Base-by-base conservation (phyloP, 2,888 invertebrate species). In the Andrena bicolor region DNA sequence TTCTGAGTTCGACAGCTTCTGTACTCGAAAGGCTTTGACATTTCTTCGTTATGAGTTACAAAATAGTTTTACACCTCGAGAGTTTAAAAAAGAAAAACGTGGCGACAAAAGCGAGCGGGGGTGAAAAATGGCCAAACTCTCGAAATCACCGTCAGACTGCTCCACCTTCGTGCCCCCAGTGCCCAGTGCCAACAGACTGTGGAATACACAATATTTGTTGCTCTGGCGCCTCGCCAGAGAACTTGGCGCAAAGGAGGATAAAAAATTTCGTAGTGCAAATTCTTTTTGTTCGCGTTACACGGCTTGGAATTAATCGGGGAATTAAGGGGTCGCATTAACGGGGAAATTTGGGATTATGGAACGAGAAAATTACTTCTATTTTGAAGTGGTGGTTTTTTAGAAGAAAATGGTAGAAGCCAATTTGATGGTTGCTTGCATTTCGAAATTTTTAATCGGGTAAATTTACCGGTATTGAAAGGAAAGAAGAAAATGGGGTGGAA, bases 171-270 rank as follows among this genome's bases (percentile, higher is more conserved):
- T 30, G 41, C 51, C 61, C 32, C 35, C 51, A 28, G 13, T n/a
- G 23, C 41, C 32, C 32, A n/a, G 30, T 53, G 75, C 66, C 51
- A 78, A 66, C 35, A 30, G 41, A 60, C 35, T 61, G 61, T 53
- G 23, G 75, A 28, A 60, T 65, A 28, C 56, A 3, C 8, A 53
- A 32, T 63, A 41, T 64, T 79, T 64, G 76, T 69, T 76, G 13
- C 76, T 56, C 49, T 79, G 79, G 79, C 76, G 13, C 16, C 8
- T 13, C 28, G 79, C 79, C 79, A 79, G 16, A 35, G 13, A 76
- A 64, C 58, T 69, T 20, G 1, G 28, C 2, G 20, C 20, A 10
- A 13, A 28, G 28, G 32, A 26, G 30, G 48, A n/a, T n/a, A 56
- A 63, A 63, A 61, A 56, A 35, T 60, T 66, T 51, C 28, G 49